phyloP scores from a whole-genome alignment of 2,113 vertebrate species.

The Leptobrachium leishanense region DNA sequence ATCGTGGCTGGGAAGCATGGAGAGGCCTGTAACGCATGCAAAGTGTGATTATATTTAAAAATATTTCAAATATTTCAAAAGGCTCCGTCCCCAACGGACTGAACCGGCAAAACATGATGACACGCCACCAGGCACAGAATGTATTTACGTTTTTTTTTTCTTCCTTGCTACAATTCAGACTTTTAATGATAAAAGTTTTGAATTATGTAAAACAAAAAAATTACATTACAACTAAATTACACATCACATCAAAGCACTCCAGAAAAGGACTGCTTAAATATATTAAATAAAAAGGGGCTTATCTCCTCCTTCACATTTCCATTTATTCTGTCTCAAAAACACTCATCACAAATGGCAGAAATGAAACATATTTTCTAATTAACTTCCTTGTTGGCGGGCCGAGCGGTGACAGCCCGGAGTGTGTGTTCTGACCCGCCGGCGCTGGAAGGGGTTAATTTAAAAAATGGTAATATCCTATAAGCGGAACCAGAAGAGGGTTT shows the following conservation, averaged over 20 bases:
- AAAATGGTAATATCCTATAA: conserved; percentile 14
- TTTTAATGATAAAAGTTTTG: conserved; percentile 31
- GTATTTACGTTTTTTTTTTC: not conserved
- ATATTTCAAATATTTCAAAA: not conserved
- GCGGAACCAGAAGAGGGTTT: not conserved
- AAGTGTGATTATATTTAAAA: no score
- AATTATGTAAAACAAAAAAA: conserved; percentile 17
- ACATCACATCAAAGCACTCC: conserved; percentile 25
- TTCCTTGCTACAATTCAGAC: not conserved
- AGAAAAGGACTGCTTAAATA: not conserved
- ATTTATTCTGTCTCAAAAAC: conserved; percentile 16
- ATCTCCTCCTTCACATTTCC: conserved; percentile 32
- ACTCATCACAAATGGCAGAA: not conserved
- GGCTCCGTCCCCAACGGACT: not conserved
- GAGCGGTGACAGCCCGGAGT: not conserved
- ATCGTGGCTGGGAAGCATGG: no score
- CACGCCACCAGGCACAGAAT: not conserved
- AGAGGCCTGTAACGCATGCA: no score
- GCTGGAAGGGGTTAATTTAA: conserved; percentile 17
- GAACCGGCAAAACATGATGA: not conserved
- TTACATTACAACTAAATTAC: conserved; percentile 24
- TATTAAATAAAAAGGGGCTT: conserved; percentile 12
- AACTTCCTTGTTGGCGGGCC: not conserved
- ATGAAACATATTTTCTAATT: not conserved
- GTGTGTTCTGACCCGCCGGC: not conserved